Percentiles rank a stretch among this genome's conserved stretches.
These are phyloP conservation scores for Temnopleurus reevesii DNA, from an alignment of 53 echinoderm and acorn worm genomes.

Conservation along the genomic window DNA sequence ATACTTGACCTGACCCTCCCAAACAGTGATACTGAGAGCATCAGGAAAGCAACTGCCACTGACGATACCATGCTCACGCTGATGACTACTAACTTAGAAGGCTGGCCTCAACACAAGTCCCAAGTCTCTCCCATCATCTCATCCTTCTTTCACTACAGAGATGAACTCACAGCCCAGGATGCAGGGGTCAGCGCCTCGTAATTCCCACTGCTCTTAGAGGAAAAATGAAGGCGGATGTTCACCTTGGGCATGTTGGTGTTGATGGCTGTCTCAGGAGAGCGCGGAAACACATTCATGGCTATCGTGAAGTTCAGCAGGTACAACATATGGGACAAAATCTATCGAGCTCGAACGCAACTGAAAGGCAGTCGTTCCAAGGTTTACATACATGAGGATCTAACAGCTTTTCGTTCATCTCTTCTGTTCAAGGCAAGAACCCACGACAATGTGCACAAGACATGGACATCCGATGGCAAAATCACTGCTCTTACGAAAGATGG, in stretches of 20 bases:
- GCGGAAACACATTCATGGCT: slow-evolving; percentile 56
- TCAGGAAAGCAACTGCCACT: slow-evolving; percentile 24
- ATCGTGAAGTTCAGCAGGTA: too few relatives aligned
- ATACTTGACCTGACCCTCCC: neutral
- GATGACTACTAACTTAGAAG: slow-evolving; percentile 44
- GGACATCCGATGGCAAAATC: too few relatives aligned
- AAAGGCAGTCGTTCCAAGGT: too few relatives aligned
- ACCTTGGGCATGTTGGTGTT: slow-evolving; percentile 61
- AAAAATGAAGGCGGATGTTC: slow-evolving; percentile 48
- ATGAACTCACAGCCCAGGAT: slow-evolving; percentile 57
- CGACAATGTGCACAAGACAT: too few relatives aligned
- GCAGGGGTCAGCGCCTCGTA: slow-evolving; percentile 61
- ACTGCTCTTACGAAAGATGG: too few relatives aligned
- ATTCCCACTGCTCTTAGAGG: slow-evolving; percentile 59
- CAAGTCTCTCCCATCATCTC: slow-evolving; percentile 2
- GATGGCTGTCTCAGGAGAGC: slow-evolving; percentile 60
- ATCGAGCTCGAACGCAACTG: too few relatives aligned
- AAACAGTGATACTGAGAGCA: slow-evolving; percentile 17
- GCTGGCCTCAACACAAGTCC: slow-evolving; percentile 65
- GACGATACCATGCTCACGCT: slow-evolving; percentile 22
- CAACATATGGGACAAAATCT: too few relatives aligned
- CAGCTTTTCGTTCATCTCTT: too few relatives aligned
- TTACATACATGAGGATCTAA: too few relatives aligned
- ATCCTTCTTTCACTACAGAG: slow-evolving; percentile 54
- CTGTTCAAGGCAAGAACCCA: too few relatives aligned